Conservation (phyloP, 2,888 invertebrate species). For the Dorcus parallelipipedus region DNA sequence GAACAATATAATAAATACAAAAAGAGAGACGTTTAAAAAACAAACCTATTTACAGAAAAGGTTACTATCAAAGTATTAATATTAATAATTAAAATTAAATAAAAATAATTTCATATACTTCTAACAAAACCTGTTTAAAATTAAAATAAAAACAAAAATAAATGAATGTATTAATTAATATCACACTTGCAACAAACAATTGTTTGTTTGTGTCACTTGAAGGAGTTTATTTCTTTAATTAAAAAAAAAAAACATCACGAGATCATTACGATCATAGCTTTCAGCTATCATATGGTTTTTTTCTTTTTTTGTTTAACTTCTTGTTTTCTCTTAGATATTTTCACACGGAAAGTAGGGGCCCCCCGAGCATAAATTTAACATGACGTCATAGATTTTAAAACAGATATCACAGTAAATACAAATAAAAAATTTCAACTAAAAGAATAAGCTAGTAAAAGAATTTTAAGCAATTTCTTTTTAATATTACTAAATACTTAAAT, state of each 20-base stretch:
- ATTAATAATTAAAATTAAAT: constrained; percentile 24
- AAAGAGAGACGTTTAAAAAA: constrained; percentile 32
- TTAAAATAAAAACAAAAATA: constrained; percentile 42
- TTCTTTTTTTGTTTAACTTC: constrained; percentile 2
- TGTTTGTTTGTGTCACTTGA: constrained; percentile 42
- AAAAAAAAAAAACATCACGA: constrained; percentile 38
- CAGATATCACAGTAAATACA: too few species aligned
- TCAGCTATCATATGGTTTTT: constrained; percentile 31
- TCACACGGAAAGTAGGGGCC: constrained; percentile 8
- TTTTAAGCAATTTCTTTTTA: too few species aligned
- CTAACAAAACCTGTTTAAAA: constrained; percentile 26
- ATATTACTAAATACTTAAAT: too few species aligned
- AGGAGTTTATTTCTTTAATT: constrained; percentile 27
- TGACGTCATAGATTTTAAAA: too few species aligned
- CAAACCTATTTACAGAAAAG: constrained; percentile 40
- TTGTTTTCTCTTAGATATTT: constrained; percentile 12
- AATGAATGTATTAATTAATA: constrained; percentile 51
- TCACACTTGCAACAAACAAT: constrained; percentile 49
- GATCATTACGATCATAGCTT: constrained; percentile 42
- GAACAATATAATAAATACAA: constrained; percentile 49
- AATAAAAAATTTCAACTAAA: too few species aligned
- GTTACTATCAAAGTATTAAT: constrained; percentile 23
- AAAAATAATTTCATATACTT: constrained; percentile 18
- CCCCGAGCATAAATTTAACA: neutral
- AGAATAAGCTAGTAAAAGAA: too few species aligned